Conservation (phyloP, 1,140 invertebrate genomes). For the Drosophila ercepeae region DNA sequence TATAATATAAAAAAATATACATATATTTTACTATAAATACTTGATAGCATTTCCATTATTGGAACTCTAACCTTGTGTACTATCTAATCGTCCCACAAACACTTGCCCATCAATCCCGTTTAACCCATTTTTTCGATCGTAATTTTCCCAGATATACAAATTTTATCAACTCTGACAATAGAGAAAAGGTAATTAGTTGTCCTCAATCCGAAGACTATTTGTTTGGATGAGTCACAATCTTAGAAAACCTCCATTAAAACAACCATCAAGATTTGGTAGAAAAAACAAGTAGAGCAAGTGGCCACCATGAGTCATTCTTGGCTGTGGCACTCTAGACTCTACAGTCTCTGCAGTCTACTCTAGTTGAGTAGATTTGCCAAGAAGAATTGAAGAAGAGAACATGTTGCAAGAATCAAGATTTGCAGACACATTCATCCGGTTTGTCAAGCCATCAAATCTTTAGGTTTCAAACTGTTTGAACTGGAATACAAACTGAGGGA, state of each 20-base stretch:
- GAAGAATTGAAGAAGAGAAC: conserved; percentile 15
- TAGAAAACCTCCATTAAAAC: conserved; percentile 8
- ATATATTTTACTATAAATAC: too few relatives aligned
- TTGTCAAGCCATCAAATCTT: not conserved
- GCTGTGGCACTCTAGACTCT: not conserved
- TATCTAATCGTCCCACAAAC: conserved; percentile 38
- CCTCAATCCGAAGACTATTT: conserved; percentile 24
- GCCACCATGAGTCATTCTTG: conserved; percentile 18
- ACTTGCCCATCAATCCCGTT: conserved; percentile 35
- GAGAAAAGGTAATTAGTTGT: conserved; percentile 18
- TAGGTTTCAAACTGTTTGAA: not conserved
- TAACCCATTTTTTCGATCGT: conserved; percentile 15
- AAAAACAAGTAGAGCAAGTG: conserved; percentile 45
- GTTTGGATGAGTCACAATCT: conserved; percentile 32
- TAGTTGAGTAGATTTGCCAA: conserved; percentile 12
- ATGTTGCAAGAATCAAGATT: conserved; percentile 28
- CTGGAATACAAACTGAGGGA: too few relatives aligned
- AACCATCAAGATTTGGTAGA: conserved; percentile 17
- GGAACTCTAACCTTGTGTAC: conserved; percentile 34
- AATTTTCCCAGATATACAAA: not conserved
- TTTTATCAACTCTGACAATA: conserved; percentile 25
- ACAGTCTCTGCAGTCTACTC: not conserved
- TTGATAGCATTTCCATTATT: conserved; percentile 3
- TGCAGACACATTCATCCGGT: conserved; percentile 25
- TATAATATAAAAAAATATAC: too few relatives aligned